phyloP scores from a whole-genome alignment of 1,140 invertebrate genomes.

The Sesamia nonagrioides region DNA sequence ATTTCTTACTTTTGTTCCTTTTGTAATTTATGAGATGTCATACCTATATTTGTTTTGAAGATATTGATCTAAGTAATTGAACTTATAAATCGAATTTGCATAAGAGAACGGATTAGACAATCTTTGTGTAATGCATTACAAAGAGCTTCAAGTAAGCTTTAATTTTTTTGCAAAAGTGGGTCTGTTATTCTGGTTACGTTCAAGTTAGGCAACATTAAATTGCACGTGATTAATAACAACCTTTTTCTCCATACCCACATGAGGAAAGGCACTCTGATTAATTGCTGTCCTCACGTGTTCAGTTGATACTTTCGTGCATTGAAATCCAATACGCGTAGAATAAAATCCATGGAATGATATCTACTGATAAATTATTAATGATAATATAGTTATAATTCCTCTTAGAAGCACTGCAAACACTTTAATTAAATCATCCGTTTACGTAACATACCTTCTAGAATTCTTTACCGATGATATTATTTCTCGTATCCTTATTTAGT shows the following conservation, averaged over 20 bases:
- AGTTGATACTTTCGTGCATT: not conserved
- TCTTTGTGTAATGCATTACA: not conserved
- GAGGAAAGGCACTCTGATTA: not conserved
- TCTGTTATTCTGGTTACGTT: not conserved
- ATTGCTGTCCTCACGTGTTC: not conserved
- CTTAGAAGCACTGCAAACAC: not conserved
- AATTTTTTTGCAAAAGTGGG: constrained; percentile 17
- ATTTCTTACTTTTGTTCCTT: too few relatives aligned
- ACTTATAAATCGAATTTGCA: not conserved
- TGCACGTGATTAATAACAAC: not conserved
- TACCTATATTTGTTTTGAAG: too few relatives aligned
- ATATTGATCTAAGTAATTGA: too few relatives aligned
- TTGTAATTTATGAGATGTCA: too few relatives aligned
- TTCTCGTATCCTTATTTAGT: not conserved
- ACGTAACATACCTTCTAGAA: not conserved
- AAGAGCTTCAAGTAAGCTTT: not conserved
- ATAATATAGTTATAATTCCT: not conserved
- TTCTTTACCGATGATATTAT: not conserved
- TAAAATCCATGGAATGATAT: not conserved
- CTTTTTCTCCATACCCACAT: not conserved
- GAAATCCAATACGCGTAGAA: not conserved
- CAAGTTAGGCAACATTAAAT: not conserved
- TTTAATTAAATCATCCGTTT: not conserved
- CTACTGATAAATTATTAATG: too few relatives aligned
- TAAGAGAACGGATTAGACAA: not conserved